Evolutionary conservation across 1,140 invertebrate genomes (phyloP).

Genomic region (Platyscapa corneri): DNA sequence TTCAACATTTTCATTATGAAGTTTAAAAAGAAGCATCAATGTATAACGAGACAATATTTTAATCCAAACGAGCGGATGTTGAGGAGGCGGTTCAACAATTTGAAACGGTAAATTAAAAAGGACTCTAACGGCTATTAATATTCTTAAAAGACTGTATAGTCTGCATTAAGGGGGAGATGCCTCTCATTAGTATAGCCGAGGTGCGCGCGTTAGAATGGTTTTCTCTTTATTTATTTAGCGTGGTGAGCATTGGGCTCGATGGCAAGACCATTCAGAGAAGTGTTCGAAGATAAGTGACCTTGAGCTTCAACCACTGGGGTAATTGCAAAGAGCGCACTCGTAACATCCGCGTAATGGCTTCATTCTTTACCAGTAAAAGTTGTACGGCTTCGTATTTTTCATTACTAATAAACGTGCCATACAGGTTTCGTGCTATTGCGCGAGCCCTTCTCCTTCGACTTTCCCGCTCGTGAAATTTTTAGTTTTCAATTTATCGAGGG

Average conservation of each 20-base stretch:
- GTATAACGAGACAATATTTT: not conserved
- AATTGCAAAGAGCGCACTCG: constrained; percentile 24
- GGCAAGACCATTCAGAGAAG: not conserved
- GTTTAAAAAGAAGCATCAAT: not conserved
- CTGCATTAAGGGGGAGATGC: not conserved
- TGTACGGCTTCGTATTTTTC: constrained; percentile 4
- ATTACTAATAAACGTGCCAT: not conserved
- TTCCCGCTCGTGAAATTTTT: not conserved
- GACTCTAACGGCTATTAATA: not conserved
- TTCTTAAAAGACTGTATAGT: not conserved
- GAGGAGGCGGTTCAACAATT: not conserved
- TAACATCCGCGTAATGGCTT: constrained; percentile 41
- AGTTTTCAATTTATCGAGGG: not conserved
- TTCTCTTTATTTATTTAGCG: constrained; percentile 12
- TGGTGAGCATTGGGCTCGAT: not conserved
- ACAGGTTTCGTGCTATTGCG: not conserved
- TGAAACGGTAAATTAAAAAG: not conserved
- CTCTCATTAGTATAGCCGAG: not conserved
- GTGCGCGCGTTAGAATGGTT: not conserved
- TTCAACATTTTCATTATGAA: not conserved
- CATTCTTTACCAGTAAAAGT: not conserved
- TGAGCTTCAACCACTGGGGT: constrained; percentile 16
- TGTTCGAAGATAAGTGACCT: not conserved
- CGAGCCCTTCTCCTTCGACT: not conserved
- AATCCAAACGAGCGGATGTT: not conserved